phyloP scores from a whole-genome alignment of 2,113 vertebrate genomes.

The Crotalus helleri region DNA sequence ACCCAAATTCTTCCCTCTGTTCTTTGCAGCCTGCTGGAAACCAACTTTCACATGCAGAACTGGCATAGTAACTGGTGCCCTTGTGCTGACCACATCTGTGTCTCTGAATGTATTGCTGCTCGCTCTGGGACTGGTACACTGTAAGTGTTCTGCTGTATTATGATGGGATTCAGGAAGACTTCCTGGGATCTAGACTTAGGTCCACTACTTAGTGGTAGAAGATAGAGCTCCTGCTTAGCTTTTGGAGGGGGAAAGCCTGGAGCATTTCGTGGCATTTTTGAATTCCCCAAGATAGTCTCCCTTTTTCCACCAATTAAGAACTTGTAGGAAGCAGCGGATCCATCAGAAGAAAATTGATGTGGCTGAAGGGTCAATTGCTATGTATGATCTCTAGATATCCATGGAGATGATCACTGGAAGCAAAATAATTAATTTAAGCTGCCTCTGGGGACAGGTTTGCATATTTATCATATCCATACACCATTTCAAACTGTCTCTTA shows the following conservation, averaged over 20 bases:
- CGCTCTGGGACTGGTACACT: neutral
- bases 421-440: too few relatives aligned
- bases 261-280: too few relatives aligned
- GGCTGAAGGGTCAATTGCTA: neutral
- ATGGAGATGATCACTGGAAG: too few relatives aligned
- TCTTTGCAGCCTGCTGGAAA: neutral
- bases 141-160: neutral
- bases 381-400: too few relatives aligned
- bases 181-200: neutral
- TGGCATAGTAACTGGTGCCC: neutral
- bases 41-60: neutral
- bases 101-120: neutral
- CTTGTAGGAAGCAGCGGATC: neutral
- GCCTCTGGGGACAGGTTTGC: too few relatives aligned
- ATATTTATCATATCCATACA: too few relatives aligned
- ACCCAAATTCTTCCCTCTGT: neutral
- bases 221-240: neutral
- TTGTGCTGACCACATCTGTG: neutral
- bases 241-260: neutral
- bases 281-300: neutral
- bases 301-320: neutral
- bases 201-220: neutral
- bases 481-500: too few relatives aligned
- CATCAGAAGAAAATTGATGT: too few relatives aligned
- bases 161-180: neutral